These are phyloP conservation scores for Drosophila grimshawi DNA, from an alignment of 1,140 invertebrate species.

Conservation along the genomic window DNA sequence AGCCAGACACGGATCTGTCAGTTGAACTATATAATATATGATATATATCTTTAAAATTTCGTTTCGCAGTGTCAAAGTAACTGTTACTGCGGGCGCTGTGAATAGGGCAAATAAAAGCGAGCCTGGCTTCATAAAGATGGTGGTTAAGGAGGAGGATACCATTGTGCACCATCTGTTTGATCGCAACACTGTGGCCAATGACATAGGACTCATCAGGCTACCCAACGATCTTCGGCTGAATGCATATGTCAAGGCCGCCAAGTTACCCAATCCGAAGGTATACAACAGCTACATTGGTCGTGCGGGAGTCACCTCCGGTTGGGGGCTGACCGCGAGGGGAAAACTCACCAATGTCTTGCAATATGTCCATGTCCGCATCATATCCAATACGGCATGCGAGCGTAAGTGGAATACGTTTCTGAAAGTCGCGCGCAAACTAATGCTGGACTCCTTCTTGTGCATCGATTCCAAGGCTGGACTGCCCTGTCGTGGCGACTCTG, in stretches of 20 bases:
- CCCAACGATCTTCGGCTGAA: constrained; percentile 29
- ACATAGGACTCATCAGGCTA: constrained; percentile 48
- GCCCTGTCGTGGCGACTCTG: constrained; percentile 62
- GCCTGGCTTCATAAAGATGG: background rate
- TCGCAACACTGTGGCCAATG: constrained; percentile 32
- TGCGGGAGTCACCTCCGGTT: constrained; percentile 39
- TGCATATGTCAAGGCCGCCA: constrained; percentile 19
- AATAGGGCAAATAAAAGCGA: background rate
- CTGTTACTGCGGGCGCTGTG: constrained; percentile 30
- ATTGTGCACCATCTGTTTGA: constrained; percentile 40
- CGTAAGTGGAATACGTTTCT: constrained; percentile 48
- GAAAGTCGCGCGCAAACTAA: constrained; percentile 9
- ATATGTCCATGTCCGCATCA: constrained; percentile 38
- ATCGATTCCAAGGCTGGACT: constrained; percentile 44
- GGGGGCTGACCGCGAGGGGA: constrained; percentile 42
- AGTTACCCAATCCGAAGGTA: constrained; percentile 13
- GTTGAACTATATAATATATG: background rate
- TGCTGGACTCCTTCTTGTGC: constrained; percentile 48
- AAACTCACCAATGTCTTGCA: constrained; percentile 21
- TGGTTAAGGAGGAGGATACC: constrained; percentile 8
- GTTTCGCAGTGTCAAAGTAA: constrained; percentile 19
- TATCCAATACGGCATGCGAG: constrained; percentile 52
- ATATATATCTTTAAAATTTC: background rate
- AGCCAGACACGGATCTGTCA: constrained; percentile 39
- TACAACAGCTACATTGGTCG: constrained; percentile 2